Percentiles rank a stretch among this genome's conserved stretches.
Evolutionary conservation across 2,113 vertebrate genomes (phyloP).

Genomic region (Callaeas wilsoni): DNA sequence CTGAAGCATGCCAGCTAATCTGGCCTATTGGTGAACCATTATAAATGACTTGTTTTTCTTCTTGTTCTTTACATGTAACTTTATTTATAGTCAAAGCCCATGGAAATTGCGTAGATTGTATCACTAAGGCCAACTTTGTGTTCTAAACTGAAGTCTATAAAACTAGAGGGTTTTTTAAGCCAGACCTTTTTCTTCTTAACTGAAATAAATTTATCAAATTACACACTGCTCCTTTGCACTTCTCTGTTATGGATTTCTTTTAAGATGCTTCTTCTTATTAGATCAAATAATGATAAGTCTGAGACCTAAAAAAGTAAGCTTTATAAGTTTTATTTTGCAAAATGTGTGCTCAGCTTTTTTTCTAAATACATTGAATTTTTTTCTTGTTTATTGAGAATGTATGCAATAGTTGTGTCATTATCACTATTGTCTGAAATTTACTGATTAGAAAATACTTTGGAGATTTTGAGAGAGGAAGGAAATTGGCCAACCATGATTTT

Average conservation of each 20-base stretch:
- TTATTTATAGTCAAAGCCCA: neutral
- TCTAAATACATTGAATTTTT: neutral
- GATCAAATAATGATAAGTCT: neutral
- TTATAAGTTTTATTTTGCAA: neutral
- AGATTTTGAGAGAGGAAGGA: neutral
- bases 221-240: neutral
- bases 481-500: neutral
- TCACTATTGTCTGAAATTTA: neutral
- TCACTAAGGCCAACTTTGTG: neutral
- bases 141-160: neutral
- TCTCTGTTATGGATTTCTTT: neutral
- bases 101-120: neutral
- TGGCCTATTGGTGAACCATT: slow-evolving; percentile 50
- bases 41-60: slow-evolving; percentile 46
- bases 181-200: neutral
- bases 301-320: neutral
- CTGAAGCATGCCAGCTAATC: slow-evolving; percentile 40
- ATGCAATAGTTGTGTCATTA: neutral
- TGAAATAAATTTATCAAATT: slow-evolving; percentile 1
- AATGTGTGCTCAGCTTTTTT: neutral
- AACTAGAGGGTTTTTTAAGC: neutral
- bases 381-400: neutral
- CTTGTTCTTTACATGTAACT: neutral
- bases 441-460: neutral
- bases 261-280: neutral